Conservation (phyloP, 2,113 vertebrate species). For the Sapajus apella region DNA sequence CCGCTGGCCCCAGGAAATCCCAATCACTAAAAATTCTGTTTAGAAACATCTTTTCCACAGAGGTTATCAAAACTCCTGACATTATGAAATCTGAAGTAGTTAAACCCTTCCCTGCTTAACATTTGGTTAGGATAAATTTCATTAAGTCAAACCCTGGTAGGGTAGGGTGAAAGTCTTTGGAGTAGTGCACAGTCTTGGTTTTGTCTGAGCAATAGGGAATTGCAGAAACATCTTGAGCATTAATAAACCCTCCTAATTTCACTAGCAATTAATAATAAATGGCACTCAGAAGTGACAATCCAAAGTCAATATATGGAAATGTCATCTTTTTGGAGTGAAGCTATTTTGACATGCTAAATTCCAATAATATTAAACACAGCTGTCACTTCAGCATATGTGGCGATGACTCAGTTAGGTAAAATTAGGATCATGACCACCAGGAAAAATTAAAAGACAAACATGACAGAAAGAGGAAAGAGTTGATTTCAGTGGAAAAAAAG, state of each 20-base stretch:
- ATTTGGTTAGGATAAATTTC: background rate
- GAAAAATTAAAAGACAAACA: background rate
- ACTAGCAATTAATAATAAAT: constrained; percentile 11
- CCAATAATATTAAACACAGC: background rate
- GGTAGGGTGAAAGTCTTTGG: too few species aligned
- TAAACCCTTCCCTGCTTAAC: background rate
- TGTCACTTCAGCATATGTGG: background rate
- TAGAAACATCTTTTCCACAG: background rate
- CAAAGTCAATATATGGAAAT: constrained; percentile 22
- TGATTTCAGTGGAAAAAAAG: background rate
- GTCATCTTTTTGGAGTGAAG: background rate
- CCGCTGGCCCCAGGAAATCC: background rate
- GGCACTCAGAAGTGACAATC: background rate
- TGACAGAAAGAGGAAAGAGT: background rate
- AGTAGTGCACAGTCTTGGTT: background rate
- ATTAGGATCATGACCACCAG: background rate
- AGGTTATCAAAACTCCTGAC: background rate
- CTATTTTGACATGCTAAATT: constrained; percentile 37
- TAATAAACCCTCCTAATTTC: background rate
- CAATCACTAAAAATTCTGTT: background rate
- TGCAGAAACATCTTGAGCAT: background rate
- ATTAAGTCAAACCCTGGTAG: background rate
- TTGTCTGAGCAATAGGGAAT: background rate
- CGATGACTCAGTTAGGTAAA: background rate
- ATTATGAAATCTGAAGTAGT: background rate